A percentile compares a stretch with the other conserved stretches of the same genome.
Conservation (phyloP, 1,140 invertebrate genomes). For the Heliconius himera region DNA sequence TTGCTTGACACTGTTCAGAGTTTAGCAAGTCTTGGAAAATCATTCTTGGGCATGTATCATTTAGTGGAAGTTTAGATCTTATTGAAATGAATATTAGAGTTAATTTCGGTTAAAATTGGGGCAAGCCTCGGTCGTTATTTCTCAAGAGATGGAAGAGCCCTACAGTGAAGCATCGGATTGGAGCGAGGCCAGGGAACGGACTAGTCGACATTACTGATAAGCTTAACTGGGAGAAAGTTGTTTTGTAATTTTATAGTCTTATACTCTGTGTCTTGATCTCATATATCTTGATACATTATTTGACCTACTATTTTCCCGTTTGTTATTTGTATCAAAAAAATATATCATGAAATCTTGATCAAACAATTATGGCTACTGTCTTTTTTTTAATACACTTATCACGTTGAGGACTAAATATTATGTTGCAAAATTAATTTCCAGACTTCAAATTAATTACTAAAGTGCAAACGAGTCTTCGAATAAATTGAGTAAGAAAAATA, state of each 20-base stretch:
- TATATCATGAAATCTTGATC: not conserved
- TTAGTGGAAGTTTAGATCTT: constrained; percentile 22
- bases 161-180: constrained; percentile 35
- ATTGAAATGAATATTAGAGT: constrained; percentile 20
- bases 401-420: not conserved
- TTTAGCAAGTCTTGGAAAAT: constrained; percentile 28
- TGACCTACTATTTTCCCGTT: not conserved
- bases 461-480: no score
- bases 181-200: constrained; percentile 35
- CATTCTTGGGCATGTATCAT: constrained; percentile 23
- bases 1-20: constrained; percentile 11
- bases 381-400: not conserved
- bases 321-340: not conserved
- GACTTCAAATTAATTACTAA: no score
- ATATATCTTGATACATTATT: not conserved
- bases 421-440: not conserved
- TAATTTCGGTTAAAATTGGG: constrained; percentile 20
- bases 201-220: constrained; percentile 35
- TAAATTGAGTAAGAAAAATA: no score
- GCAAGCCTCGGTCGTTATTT: constrained; percentile 26
- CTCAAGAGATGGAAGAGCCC: constrained; percentile 32
- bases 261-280: not conserved
- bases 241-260: constrained; percentile 16
- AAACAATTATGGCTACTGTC: not conserved
- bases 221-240: constrained; percentile 27